These are phyloP conservation scores for Tolypeutes matacus DNA, from an alignment of 2,797 vertebrate species.

Conservation along the genomic window DNA sequence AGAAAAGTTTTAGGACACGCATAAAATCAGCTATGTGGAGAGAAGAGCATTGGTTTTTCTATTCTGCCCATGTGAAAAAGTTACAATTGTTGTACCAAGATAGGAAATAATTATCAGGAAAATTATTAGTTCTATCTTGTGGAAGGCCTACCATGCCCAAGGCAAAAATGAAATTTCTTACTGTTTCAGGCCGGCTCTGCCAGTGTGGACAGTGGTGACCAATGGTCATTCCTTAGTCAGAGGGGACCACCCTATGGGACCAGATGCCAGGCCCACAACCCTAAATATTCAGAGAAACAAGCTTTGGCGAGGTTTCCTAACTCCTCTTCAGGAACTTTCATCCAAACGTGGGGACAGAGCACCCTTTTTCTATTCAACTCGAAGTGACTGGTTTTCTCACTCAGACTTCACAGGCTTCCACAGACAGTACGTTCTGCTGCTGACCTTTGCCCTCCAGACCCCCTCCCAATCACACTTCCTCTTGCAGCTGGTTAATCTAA, in stretches of 20 bases:
- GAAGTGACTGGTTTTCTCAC: background rate
- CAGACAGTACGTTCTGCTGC: background rate
- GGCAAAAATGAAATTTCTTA: background rate
- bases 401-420: background rate
- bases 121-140: background rate
- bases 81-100: background rate
- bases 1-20: background rate
- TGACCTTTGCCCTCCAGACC: background rate
- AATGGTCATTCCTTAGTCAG: background rate
- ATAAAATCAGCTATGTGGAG: background rate
- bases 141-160: background rate
- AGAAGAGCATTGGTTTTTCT: background rate
- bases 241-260: background rate
- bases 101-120: background rate
- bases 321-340: background rate
- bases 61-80: background rate
- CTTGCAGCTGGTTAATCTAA: background rate
- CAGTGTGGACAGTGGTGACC: background rate
- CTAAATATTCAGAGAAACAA: background rate
- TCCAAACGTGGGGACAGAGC: background rate
- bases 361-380: background rate
- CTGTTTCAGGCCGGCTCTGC: background rate
- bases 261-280: background rate
- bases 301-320: background rate
- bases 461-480: background rate